Evolutionary conservation across 2,113 vertebrate species (phyloP).

Genomic region (Oceanodroma tethys): DNA sequence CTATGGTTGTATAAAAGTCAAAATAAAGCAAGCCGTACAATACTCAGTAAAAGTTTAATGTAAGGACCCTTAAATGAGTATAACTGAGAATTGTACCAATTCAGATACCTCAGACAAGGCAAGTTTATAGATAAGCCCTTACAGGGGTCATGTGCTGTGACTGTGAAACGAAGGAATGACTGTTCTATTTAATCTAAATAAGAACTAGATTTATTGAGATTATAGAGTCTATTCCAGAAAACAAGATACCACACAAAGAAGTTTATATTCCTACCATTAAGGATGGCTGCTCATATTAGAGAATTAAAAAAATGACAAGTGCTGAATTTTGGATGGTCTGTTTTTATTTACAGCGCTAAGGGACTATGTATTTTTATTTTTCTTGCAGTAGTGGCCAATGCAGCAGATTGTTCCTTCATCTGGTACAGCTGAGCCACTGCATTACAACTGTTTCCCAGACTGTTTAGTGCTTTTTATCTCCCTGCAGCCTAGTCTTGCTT

Average conservation of each 20-base stretch:
- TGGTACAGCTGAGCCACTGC: neutral
- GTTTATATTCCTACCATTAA: neutral
- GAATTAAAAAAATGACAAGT: neutral
- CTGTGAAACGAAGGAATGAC: neutral
- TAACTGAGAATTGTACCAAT: neutral
- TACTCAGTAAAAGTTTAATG: neutral
- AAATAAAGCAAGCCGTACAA: neutral
- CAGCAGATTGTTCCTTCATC: neutral
- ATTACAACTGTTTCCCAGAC: neutral
- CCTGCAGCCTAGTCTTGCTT: neutral
- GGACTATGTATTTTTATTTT: neutral
- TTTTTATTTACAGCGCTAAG: neutral
- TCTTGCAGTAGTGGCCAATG: neutral
- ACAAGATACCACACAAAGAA: neutral
- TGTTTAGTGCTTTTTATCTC: neutral
- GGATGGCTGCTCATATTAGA: neutral
- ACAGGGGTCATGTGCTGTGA: rapidly evolving
- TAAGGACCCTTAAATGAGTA: neutral
- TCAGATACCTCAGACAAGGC: neutral
- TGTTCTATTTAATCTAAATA: neutral
- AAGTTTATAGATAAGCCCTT: neutral
- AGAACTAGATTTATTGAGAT: neutral
- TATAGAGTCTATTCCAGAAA: neutral
- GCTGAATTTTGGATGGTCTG: neutral
- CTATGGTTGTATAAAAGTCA: neutral